Evolutionary conservation across 2,888 invertebrate genomes (phyloP), one percentile per base, ranked within the genome.

Genomic region (Eristalis intricaria): DNA sequence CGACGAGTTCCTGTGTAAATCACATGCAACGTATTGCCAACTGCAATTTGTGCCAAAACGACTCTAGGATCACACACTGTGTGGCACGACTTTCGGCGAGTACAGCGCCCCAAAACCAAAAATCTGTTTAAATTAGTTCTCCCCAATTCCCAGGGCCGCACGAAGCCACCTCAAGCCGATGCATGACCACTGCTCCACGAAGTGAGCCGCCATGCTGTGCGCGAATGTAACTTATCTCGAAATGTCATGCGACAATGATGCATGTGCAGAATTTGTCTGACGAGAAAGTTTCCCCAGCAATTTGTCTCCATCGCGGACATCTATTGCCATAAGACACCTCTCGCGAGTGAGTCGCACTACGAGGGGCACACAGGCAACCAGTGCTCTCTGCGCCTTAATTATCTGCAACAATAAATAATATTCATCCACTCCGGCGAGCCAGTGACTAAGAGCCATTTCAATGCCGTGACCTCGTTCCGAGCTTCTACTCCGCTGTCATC

Each of bases 401-500:
- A 86, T 86, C 82, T 70, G 78, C 83, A 80, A 84, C 76, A 80
- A 87, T 87, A 87, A 87, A 87, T 87, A 84, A 87, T 87, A 87
- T 76, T 76, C 82, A 70, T 79, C 80, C 26, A 29, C 38, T 69
- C 35, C 50, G 32, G 61, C 40, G 77, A 35, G 22, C 58, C 63
- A 32, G 71, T 82, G 86, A 78, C 83, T 83, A 76, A 83, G 79
- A 75, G 64, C 73, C 60, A 63, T 84, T 84, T 87, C 87, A 87
- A 87, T 87, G 87, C 87, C 87, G 61, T 74, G 84, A 84, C 87
- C 87, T 87, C 87, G 80, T 87, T 87, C 87, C 26, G 26, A 7
- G 64, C 68, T 76, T 87, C 63, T 79, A 75, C 83, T 69, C 61
- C 85, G 60, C 86, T 84, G 87, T 84, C 87, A 87, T 83, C 87